Base-by-base conservation (phyloP, 2,888 invertebrate species). In the Pharmacophagus antenor region DNA sequence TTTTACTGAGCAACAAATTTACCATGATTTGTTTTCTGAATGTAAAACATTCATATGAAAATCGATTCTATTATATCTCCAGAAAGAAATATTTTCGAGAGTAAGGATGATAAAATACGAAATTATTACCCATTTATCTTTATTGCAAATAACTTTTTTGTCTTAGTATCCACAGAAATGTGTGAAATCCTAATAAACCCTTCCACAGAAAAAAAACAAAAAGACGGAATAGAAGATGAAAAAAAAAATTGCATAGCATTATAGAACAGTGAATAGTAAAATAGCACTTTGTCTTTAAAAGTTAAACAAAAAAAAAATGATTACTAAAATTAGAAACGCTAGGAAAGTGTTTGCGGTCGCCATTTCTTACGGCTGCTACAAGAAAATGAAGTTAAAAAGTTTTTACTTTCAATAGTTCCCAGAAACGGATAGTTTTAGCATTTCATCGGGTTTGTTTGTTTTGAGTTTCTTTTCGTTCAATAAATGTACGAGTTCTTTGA, bases 291-390 rank as follows among this genome's bases (percentile, higher is more conserved):
- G n/a, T 5, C 37, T 37, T 37, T 4, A 37, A 37, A n/a, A n/a
- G 2, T n/a, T 27, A 15, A 41, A 41, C 15, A 22, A 22, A 22
- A 42, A 47, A 12, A 47, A 47, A 47, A 2, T 21, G 4, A 0
- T 15, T 10, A 8, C 4, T 18, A 27, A 20, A 18, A 51, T 51
- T 58, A 49, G 53, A 58, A 58, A 58, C 48, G 41, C 42, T 27
- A 58, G 42, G 53, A 58, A 58, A 58, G 49, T 54, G 20, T 21
- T 58, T 58, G 58, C 48, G 53, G 58, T 58, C 27, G 37, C 20
- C 41, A 18, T 21, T 58, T 48, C 27, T 48, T 48, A 48, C 48
- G 53, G 53, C 48, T 21, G 46, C 18, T 18, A 20, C 10, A 22
- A 25, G 49, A 49, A 58, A 53, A 41, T 25, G 17, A 53, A 54